Percentiles rank a stretch among this genome's conserved stretches.
Conservation (phyloP, 2,888 invertebrate species). For the Sepiola atlantica region DNA sequence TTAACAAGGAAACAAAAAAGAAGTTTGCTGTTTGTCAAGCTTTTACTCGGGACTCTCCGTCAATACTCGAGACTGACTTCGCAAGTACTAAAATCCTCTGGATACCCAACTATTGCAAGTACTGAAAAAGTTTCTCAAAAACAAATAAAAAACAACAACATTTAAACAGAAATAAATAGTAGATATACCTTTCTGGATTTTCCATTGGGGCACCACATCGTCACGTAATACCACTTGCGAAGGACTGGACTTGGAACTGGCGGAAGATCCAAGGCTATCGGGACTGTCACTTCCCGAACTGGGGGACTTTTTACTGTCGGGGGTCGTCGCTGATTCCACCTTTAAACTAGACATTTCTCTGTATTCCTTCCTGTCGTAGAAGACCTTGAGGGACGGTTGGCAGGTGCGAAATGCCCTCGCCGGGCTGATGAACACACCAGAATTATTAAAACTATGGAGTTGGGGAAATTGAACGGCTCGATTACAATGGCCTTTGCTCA, state of each 20-base stretch:
- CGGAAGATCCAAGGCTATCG: neutral
- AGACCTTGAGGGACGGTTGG: neutral
- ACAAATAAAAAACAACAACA: too few relatives aligned
- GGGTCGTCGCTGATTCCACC: neutral
- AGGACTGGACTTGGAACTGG: neutral
- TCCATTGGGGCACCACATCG: neutral
- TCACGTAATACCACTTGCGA: neutral
- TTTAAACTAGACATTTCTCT: slow-evolving; percentile 11
- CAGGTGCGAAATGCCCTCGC: neutral
- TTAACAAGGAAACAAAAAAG: too few relatives aligned
- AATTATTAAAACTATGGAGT: neutral
- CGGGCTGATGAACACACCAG: neutral
- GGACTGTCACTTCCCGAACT: neutral
- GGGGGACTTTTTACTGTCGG: neutral
- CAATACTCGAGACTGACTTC: too few relatives aligned
- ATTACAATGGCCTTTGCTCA: neutral
- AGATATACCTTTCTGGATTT: neutral
- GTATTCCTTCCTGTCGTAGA: neutral
- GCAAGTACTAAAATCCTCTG: too few relatives aligned
- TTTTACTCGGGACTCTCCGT: too few relatives aligned
- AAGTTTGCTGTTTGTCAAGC: too few relatives aligned
- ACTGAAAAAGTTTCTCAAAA: neutral
- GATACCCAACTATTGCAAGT: too few relatives aligned
- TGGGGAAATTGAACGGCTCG: neutral
- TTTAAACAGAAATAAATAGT: too few relatives aligned